Conservation (phyloP, 2,888 invertebrate genomes). For the Caenorhabditis angaria region DNA sequence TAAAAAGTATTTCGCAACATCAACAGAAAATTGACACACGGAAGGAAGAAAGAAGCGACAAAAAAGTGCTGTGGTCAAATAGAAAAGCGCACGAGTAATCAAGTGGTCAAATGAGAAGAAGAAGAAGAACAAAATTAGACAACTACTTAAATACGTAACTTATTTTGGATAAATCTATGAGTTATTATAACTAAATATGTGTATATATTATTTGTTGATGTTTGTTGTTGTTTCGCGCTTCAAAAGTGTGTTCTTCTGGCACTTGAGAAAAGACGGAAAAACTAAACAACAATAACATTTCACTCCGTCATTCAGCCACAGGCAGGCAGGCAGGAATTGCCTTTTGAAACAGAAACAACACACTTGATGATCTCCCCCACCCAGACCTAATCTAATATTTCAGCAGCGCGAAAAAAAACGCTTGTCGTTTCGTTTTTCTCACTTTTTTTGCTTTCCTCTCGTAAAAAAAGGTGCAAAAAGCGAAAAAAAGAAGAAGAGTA, state of each 20-base stretch:
- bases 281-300: not conserved
- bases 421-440: not conserved
- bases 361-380: no score
- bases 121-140: not conserved
- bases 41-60: not conserved
- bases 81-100: not conserved
- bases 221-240: not conserved
- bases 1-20: not conserved
- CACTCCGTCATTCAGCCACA: no score
- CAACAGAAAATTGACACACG: not conserved
- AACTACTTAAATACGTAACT: not conserved
- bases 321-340: no score
- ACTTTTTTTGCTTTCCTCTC: not conserved
- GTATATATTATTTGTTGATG: constrained; percentile 1
- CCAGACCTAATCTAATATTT: no score
- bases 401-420: no score
- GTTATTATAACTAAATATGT: not conserved
- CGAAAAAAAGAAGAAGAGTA: not conserved
- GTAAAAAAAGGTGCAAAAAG: not conserved
- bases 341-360: no score
- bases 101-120: not conserved
- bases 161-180: no score
- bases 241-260: not conserved
- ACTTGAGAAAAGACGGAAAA: constrained; percentile 4
- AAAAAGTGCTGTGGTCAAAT: not conserved